Conservation (phyloP, 2,888 invertebrate genomes). For the Amaurobius ferox region DNA sequence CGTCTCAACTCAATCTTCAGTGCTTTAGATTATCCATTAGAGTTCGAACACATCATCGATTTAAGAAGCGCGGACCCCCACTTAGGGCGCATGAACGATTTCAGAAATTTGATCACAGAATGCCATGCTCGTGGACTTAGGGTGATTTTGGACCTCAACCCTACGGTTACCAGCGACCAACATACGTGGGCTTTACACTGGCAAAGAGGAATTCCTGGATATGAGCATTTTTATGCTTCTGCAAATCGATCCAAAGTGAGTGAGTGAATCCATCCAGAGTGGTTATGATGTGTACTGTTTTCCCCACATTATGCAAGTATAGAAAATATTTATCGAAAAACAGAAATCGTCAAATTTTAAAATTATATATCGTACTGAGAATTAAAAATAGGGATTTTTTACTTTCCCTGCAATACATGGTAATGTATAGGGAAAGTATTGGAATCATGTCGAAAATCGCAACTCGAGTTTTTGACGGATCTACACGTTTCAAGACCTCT, state of each 20-base stretch:
- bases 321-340: no score
- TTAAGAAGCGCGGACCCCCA: slow-evolving; percentile 83
- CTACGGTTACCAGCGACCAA: slow-evolving; percentile 73
- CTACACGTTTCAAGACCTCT: no score
- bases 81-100: slow-evolving; percentile 85
- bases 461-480: no score
- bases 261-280: slow-evolving; percentile 44
- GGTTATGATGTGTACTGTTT: no score
- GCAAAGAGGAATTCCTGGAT: slow-evolving; percentile 63
- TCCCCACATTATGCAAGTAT: no score
- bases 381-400: no score
- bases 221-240: slow-evolving; percentile 63
- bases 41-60: slow-evolving; percentile 84
- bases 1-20: slow-evolving; percentile 89
- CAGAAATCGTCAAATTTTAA: no score
- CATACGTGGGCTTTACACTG: slow-evolving; percentile 74
- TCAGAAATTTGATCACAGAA: slow-evolving; percentile 82
- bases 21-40: slow-evolving; percentile 85
- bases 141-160: slow-evolving; percentile 84
- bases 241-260: slow-evolving; percentile 61
- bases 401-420: no score
- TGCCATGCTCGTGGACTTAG: slow-evolving; percentile 85
- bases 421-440: no score
- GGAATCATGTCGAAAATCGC: no score
- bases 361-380: no score